Conservation (phyloP, 1,140 invertebrate species). For the Drosophila fuyamai region DNA sequence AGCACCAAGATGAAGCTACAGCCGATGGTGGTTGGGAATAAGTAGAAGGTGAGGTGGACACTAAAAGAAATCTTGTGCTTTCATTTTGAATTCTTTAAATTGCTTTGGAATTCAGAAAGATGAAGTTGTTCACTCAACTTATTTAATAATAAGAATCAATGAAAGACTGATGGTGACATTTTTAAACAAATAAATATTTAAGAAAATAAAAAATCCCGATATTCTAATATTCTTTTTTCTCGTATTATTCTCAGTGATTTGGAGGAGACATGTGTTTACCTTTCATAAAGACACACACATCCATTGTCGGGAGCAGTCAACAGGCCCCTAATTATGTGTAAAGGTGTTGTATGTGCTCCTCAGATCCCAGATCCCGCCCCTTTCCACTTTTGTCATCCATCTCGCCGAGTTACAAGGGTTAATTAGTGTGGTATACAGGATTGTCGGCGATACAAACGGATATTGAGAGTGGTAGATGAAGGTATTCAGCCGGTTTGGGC, state of each 20-base stretch:
- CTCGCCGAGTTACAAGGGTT: conserved; percentile 44
- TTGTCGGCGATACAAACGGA: conserved; percentile 42
- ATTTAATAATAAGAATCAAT: too few relatives aligned
- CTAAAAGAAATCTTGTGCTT: conserved; percentile 1
- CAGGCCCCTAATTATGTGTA: conserved; percentile 80
- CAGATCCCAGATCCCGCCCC: not conserved
- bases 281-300: conserved; percentile 52
- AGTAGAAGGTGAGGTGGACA: conserved; percentile 17
- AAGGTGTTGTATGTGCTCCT: conserved; percentile 62
- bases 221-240: too few relatives aligned
- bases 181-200: too few relatives aligned
- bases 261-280: conserved; percentile 54
- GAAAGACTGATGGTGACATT: too few relatives aligned
- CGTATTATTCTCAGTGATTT: conserved; percentile 2
- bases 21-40: conserved; percentile 14
- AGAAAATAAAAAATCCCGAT: too few relatives aligned
- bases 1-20: conserved; percentile 14
- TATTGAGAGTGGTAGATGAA: conserved; percentile 3
- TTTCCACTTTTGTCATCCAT: conserved; percentile 18
- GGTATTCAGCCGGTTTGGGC: conserved; percentile 34
- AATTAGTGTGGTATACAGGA: conserved; percentile 62
- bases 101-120: too few relatives aligned
- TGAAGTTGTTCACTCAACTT: not conserved
- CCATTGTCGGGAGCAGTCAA: conserved; percentile 69
- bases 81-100: not conserved